Base-by-base conservation (phyloP, 2,888 invertebrate genomes). In the Lasioglossum oenotherae region DNA sequence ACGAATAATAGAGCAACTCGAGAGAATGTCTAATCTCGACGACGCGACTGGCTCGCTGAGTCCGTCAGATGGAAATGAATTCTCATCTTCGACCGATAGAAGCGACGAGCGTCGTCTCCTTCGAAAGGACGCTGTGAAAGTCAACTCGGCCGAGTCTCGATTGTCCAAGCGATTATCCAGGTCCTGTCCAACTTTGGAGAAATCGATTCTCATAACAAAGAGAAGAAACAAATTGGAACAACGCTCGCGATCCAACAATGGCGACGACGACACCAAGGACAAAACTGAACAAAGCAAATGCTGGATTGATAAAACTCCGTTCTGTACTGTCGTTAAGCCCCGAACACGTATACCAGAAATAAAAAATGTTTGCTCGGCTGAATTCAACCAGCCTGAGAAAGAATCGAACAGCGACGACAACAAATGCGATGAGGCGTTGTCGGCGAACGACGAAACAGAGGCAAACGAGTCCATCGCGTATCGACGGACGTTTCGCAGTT, bases 21-120 rank as follows among this genome's bases (percentile, higher is more conserved):
- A 94, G 74, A 94, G 94, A 78, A 94, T 95, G 75, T 91, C 92
- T 0, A 93, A 95, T 84, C 88, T 95, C 71, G 94, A 95, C 81
- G 94, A 94, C 74, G 86, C 87, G 0, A 10, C 85, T 93, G 53
- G 93, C 93, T 5, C 93, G 94, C 0, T 82, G 93, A 0, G 23
- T 31, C 38, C 10, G 4, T 41, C 23, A 16, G 23, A 2, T 14
- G 46, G 27, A 16, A 49, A 27, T 16, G 4, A 23, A 14, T 14
- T 31, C 4, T 14, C 35, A 12, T 46, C 38, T 23, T 72, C 60
- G 27, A 38, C 14, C 12, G n/a, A 73, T 64, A 4, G 46, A 49
- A 46, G 38, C 27, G 27, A 12, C 94, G 69, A 93, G 67, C 19
- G 8, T 23, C 67, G 27, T 19, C 19, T 10, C 8, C 35, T 35